Base-by-base conservation (phyloP, 92 coral and sea anemone species). In the Bergia puertoricense region DNA sequence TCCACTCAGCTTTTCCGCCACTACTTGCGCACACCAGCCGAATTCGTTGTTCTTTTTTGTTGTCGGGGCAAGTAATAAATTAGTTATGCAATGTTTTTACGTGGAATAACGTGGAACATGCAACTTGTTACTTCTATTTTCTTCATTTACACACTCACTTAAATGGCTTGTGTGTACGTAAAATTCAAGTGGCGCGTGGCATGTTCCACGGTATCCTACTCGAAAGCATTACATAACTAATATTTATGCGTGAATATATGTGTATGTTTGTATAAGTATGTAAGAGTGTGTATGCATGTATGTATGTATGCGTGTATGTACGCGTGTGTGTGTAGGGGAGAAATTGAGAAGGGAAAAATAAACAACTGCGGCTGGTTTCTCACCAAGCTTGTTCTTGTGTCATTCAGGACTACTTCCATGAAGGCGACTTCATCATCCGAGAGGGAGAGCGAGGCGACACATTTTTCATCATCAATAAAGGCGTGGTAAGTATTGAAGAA, bases 391-490 rank as follows among this genome's bases (percentile, higher is more conserved):
- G 20, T 74, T 14, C 0, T 39, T 46, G 38, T 74, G n/a, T 22
- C 65, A 51, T 10, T 18, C 86, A 96, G 99, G 99, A 96, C 68
- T 92, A 91, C 65, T 95, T 93, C 79, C 98, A 95, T 79, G 98
- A 93, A 56, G 99, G 95, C 1, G 96, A 93, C 74, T 93, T 90
- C 84, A 85, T 96, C 79, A 96, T 96, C 81, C 94, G 99, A 13
- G 99, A 96, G 79, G 97, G 97, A n/a, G 99, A 96, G 42, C 89
- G 92, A 44, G 99, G 99, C 15, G 99, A 96, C 78, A 96, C 99
- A 8, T 96, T 96, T 72, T 96, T 95, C 74, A 91, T 96, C 79
- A 96, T 96, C 85, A 96, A 91, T 72, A 93, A 93, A 54, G 99
- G 99, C 45, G 88, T 95, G 94, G 99, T 96, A 75, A 82, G 99